Conservation (phyloP, 2,797 vertebrate species). For the Steatocranus sp. region DNA sequence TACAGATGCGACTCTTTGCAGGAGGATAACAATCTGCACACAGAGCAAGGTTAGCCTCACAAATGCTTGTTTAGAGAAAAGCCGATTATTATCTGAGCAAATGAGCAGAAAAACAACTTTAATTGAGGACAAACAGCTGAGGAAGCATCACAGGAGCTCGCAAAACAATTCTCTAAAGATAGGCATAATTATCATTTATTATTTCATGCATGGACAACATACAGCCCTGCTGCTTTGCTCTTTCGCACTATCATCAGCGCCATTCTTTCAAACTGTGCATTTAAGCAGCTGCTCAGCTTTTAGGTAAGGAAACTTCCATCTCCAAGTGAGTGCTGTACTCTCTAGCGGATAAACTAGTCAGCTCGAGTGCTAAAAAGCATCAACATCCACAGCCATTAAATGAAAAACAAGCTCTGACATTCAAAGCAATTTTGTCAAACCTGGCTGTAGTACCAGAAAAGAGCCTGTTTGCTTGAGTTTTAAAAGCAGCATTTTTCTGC, state of each 20-base stretch:
- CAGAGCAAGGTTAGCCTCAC: slow-evolving; percentile 24
- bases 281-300: slow-evolving; percentile 15
- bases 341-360: background rate
- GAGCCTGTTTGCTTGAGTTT: background rate
- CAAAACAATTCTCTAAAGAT: slow-evolving; percentile 43
- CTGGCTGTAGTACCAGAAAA: background rate
- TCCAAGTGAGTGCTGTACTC: background rate
- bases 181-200: slow-evolving; percentile 43
- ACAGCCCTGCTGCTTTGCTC: background rate
- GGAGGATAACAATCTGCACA: slow-evolving; percentile 44
- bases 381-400: background rate
- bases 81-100: slow-evolving; percentile 49
- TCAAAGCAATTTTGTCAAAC: background rate
- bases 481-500: background rate
- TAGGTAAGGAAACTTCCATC: background rate
- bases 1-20: slow-evolving; percentile 4
- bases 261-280: background rate
- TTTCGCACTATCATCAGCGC: background rate
- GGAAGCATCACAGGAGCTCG: slow-evolving; percentile 29
- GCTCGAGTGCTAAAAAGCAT: background rate
- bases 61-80: slow-evolving; percentile 40
- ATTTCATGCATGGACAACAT: slow-evolving; percentile 22
- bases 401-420: slow-evolving; percentile 6
- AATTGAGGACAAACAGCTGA: slow-evolving; percentile 57
- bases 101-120: slow-evolving; percentile 44